Evolutionary conservation across 2,888 invertebrate species (phyloP).

Genomic region (Coelopa pilipes): DNA sequence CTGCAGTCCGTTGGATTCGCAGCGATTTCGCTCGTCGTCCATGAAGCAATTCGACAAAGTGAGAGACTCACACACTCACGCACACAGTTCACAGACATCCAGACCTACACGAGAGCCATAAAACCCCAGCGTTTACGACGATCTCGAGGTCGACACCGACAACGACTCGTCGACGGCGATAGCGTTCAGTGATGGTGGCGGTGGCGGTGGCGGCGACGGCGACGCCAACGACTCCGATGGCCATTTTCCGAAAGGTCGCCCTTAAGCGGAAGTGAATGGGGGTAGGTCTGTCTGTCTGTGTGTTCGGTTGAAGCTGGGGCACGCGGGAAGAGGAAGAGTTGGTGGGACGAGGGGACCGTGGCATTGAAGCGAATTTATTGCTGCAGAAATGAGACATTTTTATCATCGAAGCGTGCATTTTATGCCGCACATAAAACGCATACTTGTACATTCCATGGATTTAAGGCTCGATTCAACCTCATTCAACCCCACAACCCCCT

Average conservation of each 20-base stretch:
- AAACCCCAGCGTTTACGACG: background rate
- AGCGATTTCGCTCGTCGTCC: too few species aligned
- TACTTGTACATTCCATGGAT: background rate
- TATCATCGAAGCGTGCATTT: background rate
- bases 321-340: too few species aligned
- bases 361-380: slow-evolving; percentile 16
- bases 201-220: too few species aligned
- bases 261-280: slow-evolving; percentile 23
- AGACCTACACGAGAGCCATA: slow-evolving; percentile 5
- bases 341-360: background rate
- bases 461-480: background rate
- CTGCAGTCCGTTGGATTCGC: slow-evolving; percentile 18
- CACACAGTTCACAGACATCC: too few species aligned
- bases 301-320: background rate
- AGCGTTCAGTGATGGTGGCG: too few species aligned
- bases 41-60: slow-evolving; percentile 41
- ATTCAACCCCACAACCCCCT: background rate
- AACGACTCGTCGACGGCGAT: too few species aligned
- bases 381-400: slow-evolving; percentile 13
- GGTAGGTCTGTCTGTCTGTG: slow-evolving; percentile 9
- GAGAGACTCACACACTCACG: too few species aligned
- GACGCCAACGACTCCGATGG: background rate
- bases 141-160: background rate
- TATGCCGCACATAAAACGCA: background rate
- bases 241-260: background rate